Conservation (phyloP, 2,888 invertebrate species). For the Argynnis bischoffii region DNA sequence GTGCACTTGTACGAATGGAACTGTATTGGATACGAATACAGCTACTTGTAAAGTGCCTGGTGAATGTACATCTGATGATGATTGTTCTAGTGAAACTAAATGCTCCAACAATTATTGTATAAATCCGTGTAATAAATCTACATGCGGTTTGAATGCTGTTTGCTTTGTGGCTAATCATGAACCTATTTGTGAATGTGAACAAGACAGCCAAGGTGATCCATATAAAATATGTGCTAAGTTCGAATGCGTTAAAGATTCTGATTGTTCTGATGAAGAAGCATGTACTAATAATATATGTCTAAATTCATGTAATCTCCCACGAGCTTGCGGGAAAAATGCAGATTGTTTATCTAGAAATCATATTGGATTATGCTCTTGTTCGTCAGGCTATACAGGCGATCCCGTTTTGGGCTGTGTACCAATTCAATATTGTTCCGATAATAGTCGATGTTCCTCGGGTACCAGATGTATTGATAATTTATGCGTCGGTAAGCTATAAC, state of each 20-base stretch:
- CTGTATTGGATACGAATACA: constrained; percentile 88
- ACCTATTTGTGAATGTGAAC: constrained; percentile 88
- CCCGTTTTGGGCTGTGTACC: constrained; percentile 92
- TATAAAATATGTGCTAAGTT: constrained; percentile 86
- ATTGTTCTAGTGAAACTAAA: constrained; percentile 89
- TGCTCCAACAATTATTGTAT: constrained; percentile 89
- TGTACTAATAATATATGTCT: constrained; percentile 91
- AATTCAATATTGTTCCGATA: constrained; percentile 91
- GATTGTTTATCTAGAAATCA: constrained; percentile 90
- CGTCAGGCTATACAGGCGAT: constrained; percentile 92
- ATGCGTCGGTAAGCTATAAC: constrained; percentile 84
- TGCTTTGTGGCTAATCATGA: constrained; percentile 87
- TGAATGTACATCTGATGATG: constrained; percentile 89
- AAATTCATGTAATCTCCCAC: constrained; percentile 90
- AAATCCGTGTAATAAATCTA: constrained; percentile 86
- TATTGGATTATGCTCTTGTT: constrained; percentile 91
- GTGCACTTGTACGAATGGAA: constrained; percentile 89
- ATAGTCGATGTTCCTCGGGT: constrained; percentile 91
- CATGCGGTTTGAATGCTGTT: constrained; percentile 89
- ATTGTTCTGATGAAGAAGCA: constrained; percentile 87
- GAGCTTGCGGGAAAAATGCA: constrained; percentile 92
- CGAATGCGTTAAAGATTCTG: constrained; percentile 90
- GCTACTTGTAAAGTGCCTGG: constrained; percentile 91
- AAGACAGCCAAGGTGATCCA: constrained; percentile 89
- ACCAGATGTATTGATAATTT: constrained; percentile 92